Evolutionary conservation across 2,113 vertebrate species (phyloP), one percentile per base, ranked within the genome.

Genomic region (Eudyptes chrysolophus): DNA sequence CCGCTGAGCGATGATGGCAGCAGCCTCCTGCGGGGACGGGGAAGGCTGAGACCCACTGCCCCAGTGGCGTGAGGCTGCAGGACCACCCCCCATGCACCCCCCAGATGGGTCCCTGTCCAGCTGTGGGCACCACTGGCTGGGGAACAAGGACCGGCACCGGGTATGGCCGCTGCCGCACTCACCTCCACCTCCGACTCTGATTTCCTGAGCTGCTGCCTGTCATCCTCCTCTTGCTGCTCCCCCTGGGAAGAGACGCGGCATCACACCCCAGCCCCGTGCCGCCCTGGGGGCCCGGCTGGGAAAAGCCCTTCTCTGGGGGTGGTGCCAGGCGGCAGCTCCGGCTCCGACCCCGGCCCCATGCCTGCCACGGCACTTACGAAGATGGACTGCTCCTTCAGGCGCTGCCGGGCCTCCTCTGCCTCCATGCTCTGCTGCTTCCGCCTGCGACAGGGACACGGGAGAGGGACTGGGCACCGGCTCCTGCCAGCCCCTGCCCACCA

Each of bases 1-100:
- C 44, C 99, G 98, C 98, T 99, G 99, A 83, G 99, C 99, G 9
- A 99, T 99, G 96, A 99, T 99, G 95, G 99, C 99, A 40, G 99
- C 99, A 27, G 99, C 99, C 97, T 99, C 99, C 99, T 99, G 97
- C 4, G 7, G 52, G 66, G 87, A 86, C 4, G 1, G 17, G 24
- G 27, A 29, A 38, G 68, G 58, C 32, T 84, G 60, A 91, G 79
- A 84, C 64, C 42, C 70, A 19, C 16, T 0, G 0, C 8, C 34
- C 12, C 0, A 0, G 49, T 9, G 54, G 38, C 0, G 1, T 34
- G 49, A 54, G 57, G 29, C 60, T 44, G n/a, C 3, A 15, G 21
- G 42, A 74, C 14, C 24, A 58, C 34, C 15, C 66, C 29, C 40
- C 21, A 25, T 2, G 4, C 72, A 58, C 7, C 11, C 61, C 22